Evolutionary conservation across 2,888 invertebrate species (phyloP).

Genomic region (Sinohyriopsis cumingii): DNA sequence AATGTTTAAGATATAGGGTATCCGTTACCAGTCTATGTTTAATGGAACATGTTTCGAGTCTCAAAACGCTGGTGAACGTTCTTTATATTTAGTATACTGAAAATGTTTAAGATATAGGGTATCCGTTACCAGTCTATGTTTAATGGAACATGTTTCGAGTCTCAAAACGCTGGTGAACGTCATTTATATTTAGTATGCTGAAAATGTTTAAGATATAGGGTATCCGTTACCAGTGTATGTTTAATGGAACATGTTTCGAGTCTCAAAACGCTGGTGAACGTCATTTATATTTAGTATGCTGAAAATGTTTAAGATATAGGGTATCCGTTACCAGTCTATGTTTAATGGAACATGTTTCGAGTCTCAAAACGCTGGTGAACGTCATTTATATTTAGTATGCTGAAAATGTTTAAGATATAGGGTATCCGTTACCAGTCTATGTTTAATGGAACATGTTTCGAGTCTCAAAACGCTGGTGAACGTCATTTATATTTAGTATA

Average conservation of each 20-base stretch:
- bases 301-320: neutral
- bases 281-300: too few species aligned
- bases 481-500: too few species aligned
- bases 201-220: neutral
- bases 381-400: too few species aligned
- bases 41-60: conserved; percentile 5
- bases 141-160: conserved; percentile 5
- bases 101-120: neutral
- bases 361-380: too few species aligned
- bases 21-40: conserved; percentile 39
- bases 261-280: too few species aligned
- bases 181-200: too few species aligned
- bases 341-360: conserved; percentile 25
- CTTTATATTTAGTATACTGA: too few species aligned
- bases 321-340: conserved; percentile 31
- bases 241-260: conserved; percentile 16
- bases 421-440: conserved; percentile 30
- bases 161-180: too few species aligned
- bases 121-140: conserved; percentile 38
- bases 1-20: neutral
- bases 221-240: conserved; percentile 35
- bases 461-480: too few species aligned
- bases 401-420: neutral
- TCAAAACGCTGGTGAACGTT: too few species aligned
- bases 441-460: conserved; percentile 26